Evolutionary conservation across 2,797 vertebrate species (phyloP).

Genomic region (Paramormyrops hopkinsi): DNA sequence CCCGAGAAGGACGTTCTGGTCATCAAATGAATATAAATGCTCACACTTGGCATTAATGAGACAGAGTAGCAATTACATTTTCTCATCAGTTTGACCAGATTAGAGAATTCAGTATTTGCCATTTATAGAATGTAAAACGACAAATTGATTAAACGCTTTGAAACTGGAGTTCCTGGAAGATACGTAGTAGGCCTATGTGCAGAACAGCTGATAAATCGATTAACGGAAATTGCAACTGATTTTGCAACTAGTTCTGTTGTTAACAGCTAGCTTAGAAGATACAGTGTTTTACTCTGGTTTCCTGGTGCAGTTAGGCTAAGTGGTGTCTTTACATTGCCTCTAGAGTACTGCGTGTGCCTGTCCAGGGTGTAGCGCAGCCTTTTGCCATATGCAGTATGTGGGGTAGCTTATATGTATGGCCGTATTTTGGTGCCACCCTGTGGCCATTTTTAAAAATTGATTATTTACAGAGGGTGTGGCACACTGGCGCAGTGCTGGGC

Average conservation of each 20-base stretch:
- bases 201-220: neutral
- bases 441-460: neutral
- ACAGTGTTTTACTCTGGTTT: neutral
- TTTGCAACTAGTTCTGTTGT: neutral
- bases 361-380: neutral
- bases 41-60: neutral
- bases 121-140: neutral
- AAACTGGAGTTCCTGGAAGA: neutral
- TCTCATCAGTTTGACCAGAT: neutral
- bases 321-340: neutral
- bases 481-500: neutral
- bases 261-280: neutral
- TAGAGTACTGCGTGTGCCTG: neutral
- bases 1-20: neutral
- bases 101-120: neutral
- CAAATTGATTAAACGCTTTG: neutral
- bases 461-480: neutral
- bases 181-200: neutral
- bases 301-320: neutral
- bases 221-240: neutral
- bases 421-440: neutral
- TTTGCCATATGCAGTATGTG: neutral
- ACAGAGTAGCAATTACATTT: neutral
- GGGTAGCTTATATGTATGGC: neutral
- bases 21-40: neutral